Base-by-base conservation (phyloP, 2,113 vertebrate species). In the Solea senegalensis region DNA sequence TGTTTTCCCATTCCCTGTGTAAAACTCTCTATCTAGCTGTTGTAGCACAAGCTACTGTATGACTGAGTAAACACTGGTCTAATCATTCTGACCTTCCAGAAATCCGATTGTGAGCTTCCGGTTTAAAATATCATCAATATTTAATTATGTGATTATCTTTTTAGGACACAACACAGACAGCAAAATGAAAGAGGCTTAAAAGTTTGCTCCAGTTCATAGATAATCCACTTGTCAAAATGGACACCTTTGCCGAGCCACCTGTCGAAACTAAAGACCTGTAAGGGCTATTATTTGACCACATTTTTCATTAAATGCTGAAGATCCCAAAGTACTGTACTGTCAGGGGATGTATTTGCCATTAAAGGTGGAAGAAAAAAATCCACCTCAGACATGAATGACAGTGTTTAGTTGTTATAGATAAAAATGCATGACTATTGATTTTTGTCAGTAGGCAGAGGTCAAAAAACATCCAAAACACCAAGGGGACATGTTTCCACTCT, bases 91-190 rank as follows among this genome's bases (percentile, higher is more conserved):
- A 63, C 75, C 68, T 73, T 74, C 78, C 11, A 82, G 65, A 73
- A 66, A 68, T 59, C 41, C 27, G 75, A 80, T 74, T 79, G 76
- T 74, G 78, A 58, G 74, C 72, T 75, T 86, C 77, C 57, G 44
- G 60, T 86, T 65, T 75, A 76, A 89, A 88, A 90, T 88, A 85
- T 89, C 76, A 90, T 88, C 86, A 91, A 90, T 90, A 88, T 92
- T 93, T 89, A 88, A 89, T 91, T 75, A 86, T 81, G 72, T 61
- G 79, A 84, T 90, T 90, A 89, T 84, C 80, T 85, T 87, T 86
- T 77, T 76, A 73, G 87, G 83, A 82, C 73, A 90, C 81, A 83
- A 76, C 55, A 51, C 51, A 67, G 86, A 86, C 77, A 80, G 81
- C 78, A 76, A 83, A 82, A 45, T 65, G 53, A 87, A 90, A 88